Evolutionary conservation across 2,797 vertebrate species (phyloP), one percentile per base, ranked within the genome.

Genomic region (Uromys caudimaculatus): DNA sequence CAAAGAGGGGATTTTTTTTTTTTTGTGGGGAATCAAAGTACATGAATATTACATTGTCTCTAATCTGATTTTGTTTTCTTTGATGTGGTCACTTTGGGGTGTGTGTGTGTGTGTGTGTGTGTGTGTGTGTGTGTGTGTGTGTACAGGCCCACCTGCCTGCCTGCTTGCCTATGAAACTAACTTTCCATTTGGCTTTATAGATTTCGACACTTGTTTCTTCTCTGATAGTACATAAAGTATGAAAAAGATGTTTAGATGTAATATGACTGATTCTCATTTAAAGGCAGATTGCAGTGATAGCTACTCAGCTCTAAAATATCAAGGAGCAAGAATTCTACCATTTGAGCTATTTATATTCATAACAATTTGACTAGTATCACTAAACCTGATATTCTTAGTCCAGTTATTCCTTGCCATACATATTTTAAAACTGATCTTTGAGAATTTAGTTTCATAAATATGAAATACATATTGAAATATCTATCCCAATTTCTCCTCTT

Each of bases 311-410:
- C 86, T 94, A 82, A 90, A 82, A 92, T 83, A 90, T 93, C 64
- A 82, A 93, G 90, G 64, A 86, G 71, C 78, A n/a, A 3, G 44
- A 79, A 71, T 75, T 87, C 84, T 82, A 58, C 27, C 69, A 93
- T 96, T 84, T 91, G 21, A 95, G 91, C 29, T 86, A 60, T 79
- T 96, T 92, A 94, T 93, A 92, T 92, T 83, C 78, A 64, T 93
- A 96, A 47, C 85, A 94, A 78, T 44, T 90, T 69, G 41, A 95
- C 52, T 10, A 38, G 71, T 10, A 67, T 89, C 58, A 82, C 29
- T 89, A 79, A 79, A 29, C 44, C 75, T 50, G 23, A 41, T 94
- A 79, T 24, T 86, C 86, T 89, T 85, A 91, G 82, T 62, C 81
- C 38, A 41, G 19, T 89, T 93, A 60, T 54, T 85, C 41, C 38